These are phyloP conservation scores for Apodemia hepburni DNA, from an alignment of 2,888 invertebrate genomes.

Conservation along the genomic window DNA sequence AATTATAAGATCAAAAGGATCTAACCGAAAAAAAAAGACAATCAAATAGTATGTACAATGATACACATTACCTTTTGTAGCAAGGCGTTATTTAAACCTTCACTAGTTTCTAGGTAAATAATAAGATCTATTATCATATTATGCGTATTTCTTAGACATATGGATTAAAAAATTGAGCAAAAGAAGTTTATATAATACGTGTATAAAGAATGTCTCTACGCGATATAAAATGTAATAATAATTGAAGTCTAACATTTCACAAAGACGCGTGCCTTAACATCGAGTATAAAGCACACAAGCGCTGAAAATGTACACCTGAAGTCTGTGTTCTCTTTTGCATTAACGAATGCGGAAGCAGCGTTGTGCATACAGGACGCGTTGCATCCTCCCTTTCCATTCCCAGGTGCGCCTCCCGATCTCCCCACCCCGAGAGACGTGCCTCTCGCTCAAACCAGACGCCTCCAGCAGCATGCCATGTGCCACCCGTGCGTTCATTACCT, in stretches of 20 bases:
- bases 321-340: conserved; percentile 77
- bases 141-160: too few relatives aligned
- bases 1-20: too few relatives aligned
- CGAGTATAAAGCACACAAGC: conserved; percentile 73
- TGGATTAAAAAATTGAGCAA: not conserved
- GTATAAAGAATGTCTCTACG: not conserved
- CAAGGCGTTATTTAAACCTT: too few relatives aligned
- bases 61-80: too few relatives aligned
- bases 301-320: conserved; percentile 79
- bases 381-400: conserved; percentile 49
- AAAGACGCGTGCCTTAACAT: conserved; percentile 73
- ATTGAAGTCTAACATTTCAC: conserved; percentile 52
- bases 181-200: not conserved
- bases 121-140: too few relatives aligned
- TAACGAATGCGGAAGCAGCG: conserved; percentile 79
- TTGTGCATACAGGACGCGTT: conserved; percentile 76
- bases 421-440: conserved; percentile 41
- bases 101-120: too few relatives aligned
- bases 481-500: conserved; percentile 78
- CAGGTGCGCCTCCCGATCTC: conserved; percentile 37
- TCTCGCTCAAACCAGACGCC: conserved; percentile 70
- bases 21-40: too few relatives aligned
- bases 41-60: too few relatives aligned
- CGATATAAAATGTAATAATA: conserved; percentile 15
- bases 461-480: conserved; percentile 67